Evolutionary conservation across 2,888 invertebrate species (phyloP).

Genomic region (Eupelmus urozonus): DNA sequence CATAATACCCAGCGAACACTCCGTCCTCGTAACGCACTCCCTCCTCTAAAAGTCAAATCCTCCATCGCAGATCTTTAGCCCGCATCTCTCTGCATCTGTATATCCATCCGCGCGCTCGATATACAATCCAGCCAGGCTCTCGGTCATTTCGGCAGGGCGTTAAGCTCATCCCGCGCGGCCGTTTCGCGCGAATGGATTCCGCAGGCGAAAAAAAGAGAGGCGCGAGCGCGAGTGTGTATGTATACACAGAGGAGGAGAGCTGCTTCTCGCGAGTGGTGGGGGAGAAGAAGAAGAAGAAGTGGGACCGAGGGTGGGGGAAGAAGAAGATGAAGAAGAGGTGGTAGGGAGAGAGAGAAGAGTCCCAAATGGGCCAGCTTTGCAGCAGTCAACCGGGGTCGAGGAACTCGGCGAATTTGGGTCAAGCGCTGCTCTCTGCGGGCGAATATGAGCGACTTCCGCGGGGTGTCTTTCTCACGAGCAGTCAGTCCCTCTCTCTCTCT

Average conservation of each 20-base stretch:
- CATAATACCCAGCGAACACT: no score
- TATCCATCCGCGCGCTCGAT: no score
- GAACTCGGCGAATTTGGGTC: constrained; percentile 60
- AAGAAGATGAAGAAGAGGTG: not conserved
- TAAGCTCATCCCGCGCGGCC: no score
- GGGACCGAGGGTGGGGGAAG: not conserved
- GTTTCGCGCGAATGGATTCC: not conserved
- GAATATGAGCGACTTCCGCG: constrained; percentile 59
- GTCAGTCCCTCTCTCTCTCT: constrained; percentile 27
- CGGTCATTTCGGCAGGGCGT: no score
- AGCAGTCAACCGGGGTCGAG: constrained; percentile 43
- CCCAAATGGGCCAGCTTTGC: constrained; percentile 53
- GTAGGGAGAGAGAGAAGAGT: not conserved
- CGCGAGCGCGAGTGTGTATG: not conserved
- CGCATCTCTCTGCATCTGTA: no score
- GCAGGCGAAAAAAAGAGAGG: not conserved
- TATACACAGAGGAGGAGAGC: not conserved
- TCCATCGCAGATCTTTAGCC: no score
- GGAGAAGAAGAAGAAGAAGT: not conserved
- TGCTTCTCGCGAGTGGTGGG: not conserved
- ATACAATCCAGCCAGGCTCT: no score
- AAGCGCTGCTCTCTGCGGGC: constrained; percentile 55
- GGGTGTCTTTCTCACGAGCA: constrained; percentile 59
- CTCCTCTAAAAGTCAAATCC: no score
- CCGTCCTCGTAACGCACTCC: no score